Evolutionary conservation across 2,113 vertebrate species (phyloP).

Genomic region (Phrynocephalus versicolor): DNA sequence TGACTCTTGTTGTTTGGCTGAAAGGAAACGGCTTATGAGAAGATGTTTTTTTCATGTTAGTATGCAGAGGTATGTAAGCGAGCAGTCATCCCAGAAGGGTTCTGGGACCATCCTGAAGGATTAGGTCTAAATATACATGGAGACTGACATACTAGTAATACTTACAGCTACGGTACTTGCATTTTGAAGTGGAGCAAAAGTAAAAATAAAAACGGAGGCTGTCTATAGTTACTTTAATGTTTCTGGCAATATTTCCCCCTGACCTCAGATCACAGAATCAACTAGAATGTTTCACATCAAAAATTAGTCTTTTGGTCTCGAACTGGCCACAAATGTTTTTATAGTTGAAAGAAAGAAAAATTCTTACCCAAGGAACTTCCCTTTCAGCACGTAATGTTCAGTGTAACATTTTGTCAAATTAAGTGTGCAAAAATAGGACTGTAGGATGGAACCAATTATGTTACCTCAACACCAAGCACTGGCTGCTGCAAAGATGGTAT

Average conservation of each 20-base stretch:
- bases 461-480: neutral
- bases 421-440: neutral
- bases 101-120: conserved; percentile 5
- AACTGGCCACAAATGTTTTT: neutral
- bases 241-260: conserved; percentile 40
- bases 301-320: neutral
- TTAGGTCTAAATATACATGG: neutral
- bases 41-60: neutral
- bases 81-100: conserved; percentile 15
- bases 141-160: conserved; percentile 42
- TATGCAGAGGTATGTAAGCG: neutral
- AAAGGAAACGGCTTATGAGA: neutral
- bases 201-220: neutral
- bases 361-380: neutral
- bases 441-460: neutral
- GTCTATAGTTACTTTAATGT: neutral
- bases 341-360: neutral
- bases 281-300: neutral
- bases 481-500: rapidly evolving
- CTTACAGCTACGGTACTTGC: neutral
- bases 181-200: neutral
- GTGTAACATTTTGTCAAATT: rapidly evolving
- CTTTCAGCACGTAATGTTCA: neutral
- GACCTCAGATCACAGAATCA: neutral
- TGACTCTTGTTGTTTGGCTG: neutral